phyloP scores from a whole-genome alignment of 1,140 invertebrate species.

The Laupala kohalensis region DNA sequence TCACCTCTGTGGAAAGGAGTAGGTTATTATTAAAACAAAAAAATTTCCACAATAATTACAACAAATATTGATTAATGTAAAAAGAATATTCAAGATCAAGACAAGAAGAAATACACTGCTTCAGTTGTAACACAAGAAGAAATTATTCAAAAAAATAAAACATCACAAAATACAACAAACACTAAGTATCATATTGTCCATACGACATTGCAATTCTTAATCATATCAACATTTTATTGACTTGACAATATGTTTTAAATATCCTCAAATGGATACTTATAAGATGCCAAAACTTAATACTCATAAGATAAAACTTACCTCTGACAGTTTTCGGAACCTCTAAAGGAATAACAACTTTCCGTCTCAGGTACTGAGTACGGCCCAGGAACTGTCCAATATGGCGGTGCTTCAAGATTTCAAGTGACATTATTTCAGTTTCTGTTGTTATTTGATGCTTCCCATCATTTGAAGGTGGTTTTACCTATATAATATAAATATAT shows the following conservation, averaged over 20 bases:
- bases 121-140: too few relatives aligned
- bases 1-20: constrained; percentile 53
- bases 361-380: constrained; percentile 79
- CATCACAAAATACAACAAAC: too few relatives aligned
- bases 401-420: constrained; percentile 81
- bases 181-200: neutral
- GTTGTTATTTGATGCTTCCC: constrained; percentile 92
- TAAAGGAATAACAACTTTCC: constrained; percentile 87
- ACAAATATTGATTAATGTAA: neutral
- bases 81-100: neutral
- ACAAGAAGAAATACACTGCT: neutral
- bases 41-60: neutral
- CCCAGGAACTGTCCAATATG: constrained; percentile 80
- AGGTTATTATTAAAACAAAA: neutral
- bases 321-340: constrained; percentile 83
- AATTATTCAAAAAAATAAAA: too few relatives aligned
- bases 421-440: constrained; percentile 88
- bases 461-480: constrained; percentile 68
- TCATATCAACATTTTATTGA: neutral
- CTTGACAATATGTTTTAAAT: too few relatives aligned
- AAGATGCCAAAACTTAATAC: too few relatives aligned
- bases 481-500: too few relatives aligned
- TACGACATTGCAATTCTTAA: neutral
- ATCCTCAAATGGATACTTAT: too few relatives aligned
- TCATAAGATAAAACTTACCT: constrained; percentile 44